phyloP scores from a whole-genome alignment of 2,797 vertebrate species.

The Intellagama lesueurii region DNA sequence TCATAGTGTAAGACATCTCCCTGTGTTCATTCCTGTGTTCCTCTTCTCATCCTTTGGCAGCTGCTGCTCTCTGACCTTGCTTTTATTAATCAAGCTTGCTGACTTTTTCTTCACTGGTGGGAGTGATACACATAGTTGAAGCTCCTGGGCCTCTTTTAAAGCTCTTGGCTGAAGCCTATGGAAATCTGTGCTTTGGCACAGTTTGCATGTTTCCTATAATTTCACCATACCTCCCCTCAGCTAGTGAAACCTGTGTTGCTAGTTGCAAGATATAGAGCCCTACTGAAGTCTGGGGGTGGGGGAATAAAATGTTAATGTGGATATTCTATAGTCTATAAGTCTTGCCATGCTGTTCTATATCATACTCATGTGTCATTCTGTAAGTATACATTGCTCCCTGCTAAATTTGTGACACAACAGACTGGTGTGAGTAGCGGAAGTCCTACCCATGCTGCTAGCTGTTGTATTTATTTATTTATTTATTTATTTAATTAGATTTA shows the following conservation, averaged over 20 bases:
- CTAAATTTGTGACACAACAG: conserved; percentile 22
- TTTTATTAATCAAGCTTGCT: neutral
- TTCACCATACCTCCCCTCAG: neutral
- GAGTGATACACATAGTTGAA: neutral
- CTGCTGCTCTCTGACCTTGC: neutral
- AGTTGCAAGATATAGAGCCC: neutral
- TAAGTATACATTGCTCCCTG: neutral
- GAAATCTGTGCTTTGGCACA: neutral
- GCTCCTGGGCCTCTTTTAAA: neutral
- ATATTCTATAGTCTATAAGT: neutral
- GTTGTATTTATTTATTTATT: no score
- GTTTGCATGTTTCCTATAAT: neutral
- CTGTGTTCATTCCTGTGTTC: no score
- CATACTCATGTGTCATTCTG: neutral
- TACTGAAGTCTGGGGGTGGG: conserved; percentile 5
- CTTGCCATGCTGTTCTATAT: conserved; percentile 10
- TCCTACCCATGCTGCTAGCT: conserved; percentile 5
- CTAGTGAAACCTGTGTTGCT: neutral
- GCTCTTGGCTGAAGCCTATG: neutral
- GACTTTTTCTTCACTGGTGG: neutral
- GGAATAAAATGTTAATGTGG: neutral
- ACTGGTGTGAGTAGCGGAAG: neutral
- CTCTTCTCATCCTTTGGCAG: neutral
- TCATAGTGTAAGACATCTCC: neutral
- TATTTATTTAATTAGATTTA: no score